phyloP scores from a whole-genome alignment of 2,888 invertebrate genomes.

The Archips crataeganus region DNA sequence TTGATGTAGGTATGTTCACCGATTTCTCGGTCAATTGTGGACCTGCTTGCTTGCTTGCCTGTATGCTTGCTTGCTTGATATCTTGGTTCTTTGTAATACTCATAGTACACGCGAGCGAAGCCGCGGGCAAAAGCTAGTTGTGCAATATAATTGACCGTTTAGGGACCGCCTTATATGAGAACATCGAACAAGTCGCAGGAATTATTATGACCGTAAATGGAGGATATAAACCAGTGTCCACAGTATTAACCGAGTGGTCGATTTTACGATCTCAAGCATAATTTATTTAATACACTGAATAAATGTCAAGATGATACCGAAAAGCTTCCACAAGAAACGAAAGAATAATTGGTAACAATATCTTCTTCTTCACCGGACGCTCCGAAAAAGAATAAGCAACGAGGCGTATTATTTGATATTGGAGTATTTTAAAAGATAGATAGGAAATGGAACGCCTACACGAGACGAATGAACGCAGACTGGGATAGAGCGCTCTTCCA shows the following conservation, averaged over 20 bases:
- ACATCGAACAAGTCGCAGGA: not conserved
- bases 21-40: too few species aligned
- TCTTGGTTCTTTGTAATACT: too few species aligned
- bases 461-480: conserved; percentile 24
- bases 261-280: not conserved
- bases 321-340: not conserved
- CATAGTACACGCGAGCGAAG: too few species aligned
- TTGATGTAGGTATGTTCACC: too few species aligned
- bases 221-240: not conserved
- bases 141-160: too few species aligned
- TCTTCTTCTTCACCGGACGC: conserved; percentile 2
- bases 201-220: not conserved
- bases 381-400: conserved; percentile 12
- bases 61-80: too few species aligned
- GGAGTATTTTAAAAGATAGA: conserved; percentile 26
- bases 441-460: conserved; percentile 26
- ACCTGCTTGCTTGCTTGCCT: too few species aligned
- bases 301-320: not conserved
- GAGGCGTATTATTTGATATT: conserved; percentile 4
- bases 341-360: conserved; percentile 10
- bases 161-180: too few species aligned
- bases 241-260: not conserved
- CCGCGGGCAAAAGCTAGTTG: too few species aligned
- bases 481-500: conserved; percentile 27
- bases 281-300: not conserved